Evolutionary conservation across 2,113 vertebrate genomes (phyloP).

Genomic region (Eretmochelys imbricata): DNA sequence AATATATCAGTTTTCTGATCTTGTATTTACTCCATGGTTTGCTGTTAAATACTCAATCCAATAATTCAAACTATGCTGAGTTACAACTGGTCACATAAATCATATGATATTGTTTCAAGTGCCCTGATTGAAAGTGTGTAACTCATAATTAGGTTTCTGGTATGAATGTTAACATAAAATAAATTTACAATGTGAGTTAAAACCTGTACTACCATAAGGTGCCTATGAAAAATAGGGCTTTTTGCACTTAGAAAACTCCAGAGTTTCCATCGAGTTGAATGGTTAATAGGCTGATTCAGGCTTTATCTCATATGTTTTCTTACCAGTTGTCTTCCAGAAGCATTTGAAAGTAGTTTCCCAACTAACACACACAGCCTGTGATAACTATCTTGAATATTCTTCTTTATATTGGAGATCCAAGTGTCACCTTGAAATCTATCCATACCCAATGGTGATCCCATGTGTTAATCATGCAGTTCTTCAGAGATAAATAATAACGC

Average conservation of each 20-base stretch:
- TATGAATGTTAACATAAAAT: neutral
- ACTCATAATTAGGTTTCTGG: neutral
- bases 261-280: neutral
- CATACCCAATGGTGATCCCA: neutral
- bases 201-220: rapidly evolving
- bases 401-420: neutral
- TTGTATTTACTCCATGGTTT: neutral
- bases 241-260: neutral
- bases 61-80: neutral
- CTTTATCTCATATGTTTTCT: neutral
- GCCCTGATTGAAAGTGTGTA: neutral
- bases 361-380: neutral
- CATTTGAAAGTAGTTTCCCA: neutral
- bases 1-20: neutral
- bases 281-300: neutral
- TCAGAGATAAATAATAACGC: neutral
- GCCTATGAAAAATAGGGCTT: neutral
- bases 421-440: neutral
- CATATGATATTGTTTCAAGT: neutral
- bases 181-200: neutral
- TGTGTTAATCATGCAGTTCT: neutral
- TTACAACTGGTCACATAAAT: neutral
- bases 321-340: neutral
- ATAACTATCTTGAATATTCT: neutral
- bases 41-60: neutral